Evolutionary conservation across 2,888 invertebrate species (phyloP), one percentile per base, ranked within the genome.

Genomic region (Diloba caeruleocephala): DNA sequence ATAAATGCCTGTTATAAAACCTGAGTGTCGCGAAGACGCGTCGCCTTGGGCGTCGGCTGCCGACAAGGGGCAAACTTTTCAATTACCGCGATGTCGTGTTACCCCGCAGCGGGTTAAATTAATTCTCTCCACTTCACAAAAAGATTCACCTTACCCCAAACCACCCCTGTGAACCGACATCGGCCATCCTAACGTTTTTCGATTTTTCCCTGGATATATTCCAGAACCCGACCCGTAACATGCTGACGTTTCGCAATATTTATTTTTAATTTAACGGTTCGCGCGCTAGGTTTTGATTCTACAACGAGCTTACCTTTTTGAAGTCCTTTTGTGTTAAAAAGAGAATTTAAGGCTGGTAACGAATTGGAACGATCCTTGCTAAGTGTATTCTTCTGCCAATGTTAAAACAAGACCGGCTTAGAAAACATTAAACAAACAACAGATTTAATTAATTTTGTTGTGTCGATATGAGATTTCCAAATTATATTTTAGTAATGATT

Each of bases 91-190:
- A 84, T 90, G 92, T 90, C 93, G 91, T 92, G 92, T 90, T 89
- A 92, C 93, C 93, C 93, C 92, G 92, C 93, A 93, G 92, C 92
- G 92, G 92, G 93, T 93, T 92, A 93, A 94, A 93, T 93, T 93
- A 94, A 93, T 92, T 92, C 93, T 86, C 92, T 92, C 88, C 90
- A 90, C 89, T 93, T 93, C 92, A 93, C 92, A 92, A 93, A 92
- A 92, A 93, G 92, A 93, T 92, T 92, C 90, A 89, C 88, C 90
- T 90, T 88, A 84, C 90, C 81, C 82, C 82, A 76, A 78, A 69
- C 78, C 83, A 78, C 74, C 84, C 83, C 77, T 82, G 85, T 76
- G 86, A 85, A 83, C 84, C 85, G 84, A 82, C 88, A 84, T 79
- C 86, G 84, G 82, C 85, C 81, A 79, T 82, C 72, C 81, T 79